Conservation (phyloP, 2,888 invertebrate genomes). For the Agelastica alni region DNA sequence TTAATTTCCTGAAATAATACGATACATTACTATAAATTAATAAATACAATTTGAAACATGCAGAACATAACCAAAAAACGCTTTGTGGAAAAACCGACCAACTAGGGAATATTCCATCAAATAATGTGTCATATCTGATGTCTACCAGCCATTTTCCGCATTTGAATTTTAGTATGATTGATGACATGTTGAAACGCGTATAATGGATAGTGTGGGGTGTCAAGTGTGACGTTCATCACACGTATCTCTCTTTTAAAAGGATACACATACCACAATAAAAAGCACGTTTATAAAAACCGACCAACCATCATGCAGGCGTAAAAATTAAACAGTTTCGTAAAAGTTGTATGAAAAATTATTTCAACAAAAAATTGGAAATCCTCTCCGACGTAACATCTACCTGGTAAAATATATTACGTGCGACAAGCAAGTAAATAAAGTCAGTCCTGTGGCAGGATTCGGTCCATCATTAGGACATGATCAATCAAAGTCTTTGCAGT, state of each 20-base stretch:
- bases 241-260: slow-evolving; percentile 9
- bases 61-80: slow-evolving; percentile 1
- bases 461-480: slow-evolving; percentile 39
- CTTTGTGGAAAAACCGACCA: not conserved
- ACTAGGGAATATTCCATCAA: slow-evolving; percentile 15
- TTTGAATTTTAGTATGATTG: slow-evolving; percentile 44
- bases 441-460: slow-evolving; percentile 21
- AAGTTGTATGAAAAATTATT: no score
- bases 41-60: no score
- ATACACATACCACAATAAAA: slow-evolving; percentile 23
- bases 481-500: slow-evolving; percentile 40
- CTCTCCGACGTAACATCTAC: no score
- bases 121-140: slow-evolving; percentile 21
- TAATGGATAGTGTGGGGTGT: slow-evolving; percentile 41
- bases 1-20: no score
- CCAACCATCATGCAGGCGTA: not conserved
- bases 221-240: slow-evolving; percentile 35
- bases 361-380: no score
- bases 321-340: no score
- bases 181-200: slow-evolving; percentile 40
- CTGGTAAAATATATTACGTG: no score
- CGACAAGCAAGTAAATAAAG: no score
- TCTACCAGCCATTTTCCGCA: slow-evolving; percentile 37
- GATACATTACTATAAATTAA: no score
- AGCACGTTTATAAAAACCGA: slow-evolving; percentile 7